Conservation (phyloP, 2,113 vertebrate species). For the rabbit (Oryctolagus cuniculus) region mOryCun1.1 NC_091433.1:20903501-20904000, state of each 20-base stretch:
- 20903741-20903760: constrained; percentile 78
- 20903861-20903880: constrained; percentile 45
- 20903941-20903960: constrained; percentile 43
- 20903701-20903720: constrained; percentile 82
- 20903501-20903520: constrained; percentile 78
- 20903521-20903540: constrained; percentile 66
- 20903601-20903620: constrained; percentile 64
- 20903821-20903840: constrained; percentile 72
- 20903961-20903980: neutral
- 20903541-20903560: constrained; percentile 65
- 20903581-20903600: constrained; percentile 76
- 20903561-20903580: constrained; percentile 60
- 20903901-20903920: constrained; percentile 45
- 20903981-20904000: constrained; percentile 41
- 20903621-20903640: constrained; percentile 58
- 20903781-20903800: constrained; percentile 83
- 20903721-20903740: constrained; percentile 76
- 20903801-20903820: constrained; percentile 80
- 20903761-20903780: constrained; percentile 85
- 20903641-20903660: neutral
- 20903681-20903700: constrained; percentile 70
- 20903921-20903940: constrained; percentile 26
- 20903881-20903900: constrained; percentile 40
- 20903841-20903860: constrained; percentile 61
- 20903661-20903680: constrained; percentile 1